These are phyloP conservation scores for Leuciscus waleckii DNA, from an alignment of 2,797 vertebrate species.

Conservation along the genomic window DNA sequence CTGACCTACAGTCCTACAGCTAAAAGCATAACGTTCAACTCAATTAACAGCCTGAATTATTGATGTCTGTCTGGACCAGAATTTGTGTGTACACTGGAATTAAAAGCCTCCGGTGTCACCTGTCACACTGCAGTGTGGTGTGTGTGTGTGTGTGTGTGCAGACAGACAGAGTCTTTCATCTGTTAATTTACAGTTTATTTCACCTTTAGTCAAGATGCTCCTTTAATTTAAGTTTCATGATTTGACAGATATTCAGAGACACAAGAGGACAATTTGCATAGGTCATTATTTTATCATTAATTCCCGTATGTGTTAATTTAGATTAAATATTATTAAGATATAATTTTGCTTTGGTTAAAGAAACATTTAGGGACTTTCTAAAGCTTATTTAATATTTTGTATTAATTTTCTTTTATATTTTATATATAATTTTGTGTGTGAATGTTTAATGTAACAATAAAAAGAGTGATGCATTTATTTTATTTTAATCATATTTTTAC, in stretches of 20 bases:
- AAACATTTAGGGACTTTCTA: neutral
- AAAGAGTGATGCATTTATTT: neutral
- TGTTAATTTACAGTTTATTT: neutral
- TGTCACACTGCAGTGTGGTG: constrained; percentile 67
- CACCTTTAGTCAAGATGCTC: neutral
- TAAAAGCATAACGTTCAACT: constrained; percentile 81
- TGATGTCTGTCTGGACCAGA: constrained; percentile 82
- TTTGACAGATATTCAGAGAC: neutral
- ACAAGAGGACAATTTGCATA: neutral
- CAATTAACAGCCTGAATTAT: constrained; percentile 83
- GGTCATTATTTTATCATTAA: neutral
- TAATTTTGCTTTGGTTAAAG: neutral
- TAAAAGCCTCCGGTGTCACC: constrained; percentile 84
- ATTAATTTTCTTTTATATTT: neutral
- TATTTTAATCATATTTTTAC: neutral
- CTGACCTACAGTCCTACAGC: constrained; percentile 70
- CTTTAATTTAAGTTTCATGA: neutral
- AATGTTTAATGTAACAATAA: neutral
- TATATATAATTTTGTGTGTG: neutral
- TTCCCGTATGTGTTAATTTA: neutral
- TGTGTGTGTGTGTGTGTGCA: neutral
- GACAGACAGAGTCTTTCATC: neutral
- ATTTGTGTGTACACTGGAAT: constrained; percentile 85
- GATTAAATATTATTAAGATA: neutral
- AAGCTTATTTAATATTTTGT: neutral